A percentile compares a stretch with the other conserved stretches of the same genome.
phyloP scores from a whole-genome alignment of 2,113 vertebrate species.

The Nannobrachium achirus region DNA sequence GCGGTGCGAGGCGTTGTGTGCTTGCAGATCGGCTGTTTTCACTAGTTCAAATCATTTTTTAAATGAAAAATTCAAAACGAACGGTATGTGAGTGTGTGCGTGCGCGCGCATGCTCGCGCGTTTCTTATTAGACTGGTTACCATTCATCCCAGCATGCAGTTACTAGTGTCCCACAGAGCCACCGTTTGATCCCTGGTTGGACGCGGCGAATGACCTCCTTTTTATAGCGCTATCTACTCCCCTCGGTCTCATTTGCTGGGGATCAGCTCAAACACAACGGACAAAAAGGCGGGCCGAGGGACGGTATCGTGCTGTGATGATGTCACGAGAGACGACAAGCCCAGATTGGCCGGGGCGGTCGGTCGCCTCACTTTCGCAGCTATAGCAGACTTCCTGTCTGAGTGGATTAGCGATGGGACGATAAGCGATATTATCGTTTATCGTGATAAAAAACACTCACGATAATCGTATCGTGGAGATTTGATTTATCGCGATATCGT shows the following conservation, averaged over 20 bases:
- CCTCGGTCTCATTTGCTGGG: constrained; percentile 25
- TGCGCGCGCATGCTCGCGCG: no score
- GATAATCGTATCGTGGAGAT: no score
- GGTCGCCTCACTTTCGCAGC: constrained; percentile 4
- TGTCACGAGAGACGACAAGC: constrained; percentile 41
- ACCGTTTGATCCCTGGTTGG: constrained; percentile 10
- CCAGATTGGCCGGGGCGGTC: constrained; percentile 23
- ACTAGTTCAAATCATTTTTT: no score
- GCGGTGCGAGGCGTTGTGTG: no score
- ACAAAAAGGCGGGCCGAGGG: constrained; percentile 18
- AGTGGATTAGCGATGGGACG: no score
- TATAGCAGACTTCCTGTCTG: constrained; percentile 13
- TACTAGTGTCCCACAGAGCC: constrained; percentile 31
- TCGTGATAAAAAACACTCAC: no score
- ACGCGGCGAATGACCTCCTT: constrained; percentile 22
- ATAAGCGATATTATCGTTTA: no score
- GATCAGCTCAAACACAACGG: constrained; percentile 30
- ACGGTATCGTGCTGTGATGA: constrained; percentile 34
- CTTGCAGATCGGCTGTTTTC: no score
- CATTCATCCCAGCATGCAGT: constrained; percentile 5
- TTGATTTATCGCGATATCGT: no score
- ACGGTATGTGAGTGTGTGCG: no score
- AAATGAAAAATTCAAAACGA: no score
- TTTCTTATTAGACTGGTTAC: constrained; percentile 4
- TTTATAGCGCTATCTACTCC: neutral